Conservation (phyloP, 2,888 invertebrate species). For the Mamestra brassicae region DNA sequence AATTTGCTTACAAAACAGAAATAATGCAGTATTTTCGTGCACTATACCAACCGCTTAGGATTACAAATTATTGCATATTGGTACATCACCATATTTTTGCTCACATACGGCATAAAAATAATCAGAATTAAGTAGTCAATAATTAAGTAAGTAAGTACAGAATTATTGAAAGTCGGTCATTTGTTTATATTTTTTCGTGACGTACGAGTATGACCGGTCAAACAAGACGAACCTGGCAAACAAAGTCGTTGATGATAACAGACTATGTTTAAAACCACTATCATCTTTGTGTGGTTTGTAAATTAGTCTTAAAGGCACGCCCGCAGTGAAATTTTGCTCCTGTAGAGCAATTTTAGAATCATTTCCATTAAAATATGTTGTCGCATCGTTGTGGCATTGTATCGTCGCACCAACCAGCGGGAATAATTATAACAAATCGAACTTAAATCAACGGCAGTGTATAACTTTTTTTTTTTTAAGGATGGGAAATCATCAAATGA, state of each 20-base stretch:
- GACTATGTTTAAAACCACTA: slow-evolving; percentile 21
- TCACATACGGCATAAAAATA: background rate
- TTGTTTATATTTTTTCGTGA: slow-evolving; percentile 25
- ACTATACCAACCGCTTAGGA: slow-evolving; percentile 8
- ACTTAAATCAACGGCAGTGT: too few species aligned
- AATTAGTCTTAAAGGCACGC: too few species aligned
- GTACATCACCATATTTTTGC: background rate
- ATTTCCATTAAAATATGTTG: too few species aligned
- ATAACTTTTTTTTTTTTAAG: too few species aligned
- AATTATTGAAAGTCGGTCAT: background rate
- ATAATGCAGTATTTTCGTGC: background rate
- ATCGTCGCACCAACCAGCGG: background rate
- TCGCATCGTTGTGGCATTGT: background rate
- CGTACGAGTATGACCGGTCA: slow-evolving; percentile 29
- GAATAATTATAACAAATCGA: background rate
- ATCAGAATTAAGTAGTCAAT: background rate
- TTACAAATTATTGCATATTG: background rate
- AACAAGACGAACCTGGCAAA: slow-evolving; percentile 21
- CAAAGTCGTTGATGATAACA: slow-evolving; percentile 18
- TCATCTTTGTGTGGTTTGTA: background rate
- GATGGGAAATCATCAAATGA: too few species aligned
- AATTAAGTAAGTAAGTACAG: background rate
- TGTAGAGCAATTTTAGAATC: too few species aligned
- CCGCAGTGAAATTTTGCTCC: too few species aligned
- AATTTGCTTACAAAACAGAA: slow-evolving; percentile 20